Percentiles rank a stretch among this genome's conserved stretches.
Conservation (phyloP, 2,113 vertebrate genomes). For the Dipodomys merriami region DNA sequence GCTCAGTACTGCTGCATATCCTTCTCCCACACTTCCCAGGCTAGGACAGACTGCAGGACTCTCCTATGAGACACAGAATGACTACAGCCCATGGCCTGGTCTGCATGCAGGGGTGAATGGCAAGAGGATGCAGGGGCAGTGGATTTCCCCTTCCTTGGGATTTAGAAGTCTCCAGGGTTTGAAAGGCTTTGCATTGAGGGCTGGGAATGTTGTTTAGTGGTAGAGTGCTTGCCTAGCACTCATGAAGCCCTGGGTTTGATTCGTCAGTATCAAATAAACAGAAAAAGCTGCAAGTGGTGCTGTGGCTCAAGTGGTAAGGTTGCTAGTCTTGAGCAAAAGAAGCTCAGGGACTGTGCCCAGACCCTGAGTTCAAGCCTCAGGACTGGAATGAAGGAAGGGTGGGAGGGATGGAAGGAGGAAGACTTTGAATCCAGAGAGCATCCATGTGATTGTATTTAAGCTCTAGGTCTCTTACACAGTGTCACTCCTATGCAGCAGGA, state of each 20-base stretch:
- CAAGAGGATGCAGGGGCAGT: not conserved
- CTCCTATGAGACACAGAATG: not conserved
- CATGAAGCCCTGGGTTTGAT: too few species aligned
- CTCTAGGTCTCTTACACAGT: not conserved
- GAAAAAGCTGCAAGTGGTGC: too few species aligned
- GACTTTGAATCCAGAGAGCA: not conserved
- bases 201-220: too few species aligned
- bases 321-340: too few species aligned
- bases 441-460: not conserved
- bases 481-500: not conserved
- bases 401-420: slow-evolving; percentile 8
- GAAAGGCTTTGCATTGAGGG: not conserved
- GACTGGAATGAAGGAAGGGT: too few species aligned
- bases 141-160: not conserved
- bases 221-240: too few species aligned
- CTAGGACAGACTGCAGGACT: not conserved
- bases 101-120: not conserved
- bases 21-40: not conserved
- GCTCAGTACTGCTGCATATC: not conserved
- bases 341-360: too few species aligned
- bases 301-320: too few species aligned
- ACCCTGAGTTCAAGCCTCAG: too few species aligned
- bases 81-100: not conserved
- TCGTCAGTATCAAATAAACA: too few species aligned
- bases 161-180: not conserved